Conservation (phyloP, 2,888 invertebrate genomes). For the Gandaritis pyraliata region DNA sequence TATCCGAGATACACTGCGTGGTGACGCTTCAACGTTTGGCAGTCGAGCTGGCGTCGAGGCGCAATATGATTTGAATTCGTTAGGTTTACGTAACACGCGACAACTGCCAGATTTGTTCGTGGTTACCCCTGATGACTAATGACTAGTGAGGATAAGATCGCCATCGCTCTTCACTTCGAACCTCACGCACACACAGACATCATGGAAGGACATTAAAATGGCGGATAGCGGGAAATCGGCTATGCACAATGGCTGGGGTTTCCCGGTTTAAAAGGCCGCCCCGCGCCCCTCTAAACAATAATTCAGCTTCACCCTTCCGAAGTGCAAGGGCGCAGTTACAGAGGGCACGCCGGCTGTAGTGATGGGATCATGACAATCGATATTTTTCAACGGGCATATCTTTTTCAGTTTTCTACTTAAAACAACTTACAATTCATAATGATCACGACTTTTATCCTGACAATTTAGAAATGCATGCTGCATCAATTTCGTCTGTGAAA, state of each 20-base stretch:
- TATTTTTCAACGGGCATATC: slow-evolving; percentile 37
- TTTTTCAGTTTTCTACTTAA: too few species aligned
- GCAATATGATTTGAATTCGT: too few species aligned
- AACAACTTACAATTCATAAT: too few species aligned
- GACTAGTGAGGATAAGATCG: slow-evolving; percentile 14
- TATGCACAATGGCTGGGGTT: slow-evolving; percentile 83
- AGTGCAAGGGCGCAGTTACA: slow-evolving; percentile 83
- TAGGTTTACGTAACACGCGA: too few species aligned
- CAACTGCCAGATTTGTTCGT: too few species aligned
- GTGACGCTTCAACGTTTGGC: too few species aligned
- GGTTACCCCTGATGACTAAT: slow-evolving; percentile 5
- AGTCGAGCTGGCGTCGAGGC: too few species aligned
- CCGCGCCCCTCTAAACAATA: slow-evolving; percentile 79
- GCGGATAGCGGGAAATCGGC: slow-evolving; percentile 82
- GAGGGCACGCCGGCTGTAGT: slow-evolving; percentile 62
- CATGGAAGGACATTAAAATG: slow-evolving; percentile 78
- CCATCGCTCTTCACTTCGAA: slow-evolving; percentile 26
- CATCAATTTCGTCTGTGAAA: too few species aligned
- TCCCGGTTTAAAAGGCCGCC: slow-evolving; percentile 79
- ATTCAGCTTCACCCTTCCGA: slow-evolving; percentile 83
- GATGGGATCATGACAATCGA: slow-evolving; percentile 53
- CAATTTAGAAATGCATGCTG: too few species aligned
- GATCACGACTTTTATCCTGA: too few species aligned
- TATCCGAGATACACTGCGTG: too few species aligned
- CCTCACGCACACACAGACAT: slow-evolving; percentile 52